phyloP scores from a whole-genome alignment of 2,888 invertebrate genomes.

The Macrostomum cliftonense region DNA sequence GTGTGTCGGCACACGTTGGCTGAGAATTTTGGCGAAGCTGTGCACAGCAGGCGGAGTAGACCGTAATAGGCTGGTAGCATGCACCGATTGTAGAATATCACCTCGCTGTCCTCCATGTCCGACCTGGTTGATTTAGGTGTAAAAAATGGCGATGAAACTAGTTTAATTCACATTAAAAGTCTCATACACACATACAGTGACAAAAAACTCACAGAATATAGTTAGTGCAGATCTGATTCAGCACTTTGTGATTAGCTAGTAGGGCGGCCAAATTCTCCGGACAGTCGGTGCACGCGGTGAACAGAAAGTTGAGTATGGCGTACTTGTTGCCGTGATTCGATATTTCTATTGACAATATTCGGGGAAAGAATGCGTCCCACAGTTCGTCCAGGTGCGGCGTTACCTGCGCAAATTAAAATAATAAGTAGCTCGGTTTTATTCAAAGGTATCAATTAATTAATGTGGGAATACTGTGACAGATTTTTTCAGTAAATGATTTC shows the following conservation, averaged over 20 bases:
- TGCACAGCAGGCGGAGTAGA: slow-evolving; percentile 67
- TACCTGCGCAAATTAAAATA: not conserved
- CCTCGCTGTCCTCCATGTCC: slow-evolving; percentile 86
- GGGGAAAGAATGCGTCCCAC: not conserved
- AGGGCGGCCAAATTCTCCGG: slow-evolving; percentile 75
- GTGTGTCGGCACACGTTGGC: slow-evolving; percentile 71
- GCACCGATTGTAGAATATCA: slow-evolving; percentile 72
- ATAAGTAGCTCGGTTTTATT: no score
- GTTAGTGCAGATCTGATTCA: slow-evolving; percentile 83
- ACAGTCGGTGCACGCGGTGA: slow-evolving; percentile 74
- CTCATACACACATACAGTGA: not conserved
- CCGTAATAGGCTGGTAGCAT: slow-evolving; percentile 68
- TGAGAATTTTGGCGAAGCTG: slow-evolving; percentile 65
- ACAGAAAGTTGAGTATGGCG: slow-evolving; percentile 74
- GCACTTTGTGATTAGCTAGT: slow-evolving; percentile 64
- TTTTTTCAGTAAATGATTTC: no score
- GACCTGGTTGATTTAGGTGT: no score
- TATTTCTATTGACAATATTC: not conserved
- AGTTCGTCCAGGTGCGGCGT: not conserved
- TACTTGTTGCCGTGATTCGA: slow-evolving; percentile 11
- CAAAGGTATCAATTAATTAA: no score
- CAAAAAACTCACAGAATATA: slow-evolving; percentile 62
- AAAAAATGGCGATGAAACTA: no score
- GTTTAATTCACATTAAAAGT: no score
- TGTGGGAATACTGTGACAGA: no score